Conservation (phyloP, 2,797 vertebrate genomes). For the Masticophis lateralis region DNA sequence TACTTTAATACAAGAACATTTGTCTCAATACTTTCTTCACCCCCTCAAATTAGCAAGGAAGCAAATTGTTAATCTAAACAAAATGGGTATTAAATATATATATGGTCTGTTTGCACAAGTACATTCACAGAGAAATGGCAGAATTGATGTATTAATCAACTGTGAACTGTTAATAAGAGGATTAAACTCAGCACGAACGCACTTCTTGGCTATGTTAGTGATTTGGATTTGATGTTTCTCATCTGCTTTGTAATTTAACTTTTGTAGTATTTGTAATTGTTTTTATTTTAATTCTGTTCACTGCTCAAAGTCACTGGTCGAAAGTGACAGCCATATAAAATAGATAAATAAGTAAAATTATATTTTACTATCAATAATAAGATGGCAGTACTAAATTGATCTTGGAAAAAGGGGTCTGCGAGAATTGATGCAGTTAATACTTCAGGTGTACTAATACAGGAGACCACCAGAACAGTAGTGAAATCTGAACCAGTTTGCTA, state of each 20-base stretch:
- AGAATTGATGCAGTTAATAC: background rate
- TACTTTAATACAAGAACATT: conserved; percentile 8
- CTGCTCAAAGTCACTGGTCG: background rate
- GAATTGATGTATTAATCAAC: conserved; percentile 18
- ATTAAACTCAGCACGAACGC: background rate
- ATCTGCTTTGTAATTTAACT: background rate
- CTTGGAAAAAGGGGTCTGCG: background rate
- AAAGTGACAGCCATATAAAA: background rate
- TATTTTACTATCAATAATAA: background rate
- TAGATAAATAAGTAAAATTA: background rate
- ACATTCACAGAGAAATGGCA: conserved; percentile 9
- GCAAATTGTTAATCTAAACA: background rate
- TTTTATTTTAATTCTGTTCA: background rate
- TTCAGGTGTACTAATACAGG: background rate
- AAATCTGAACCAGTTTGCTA: too few relatives aligned
- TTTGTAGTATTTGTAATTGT: background rate
- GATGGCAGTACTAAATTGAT: background rate
- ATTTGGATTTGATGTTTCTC: background rate
- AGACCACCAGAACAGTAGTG: background rate
- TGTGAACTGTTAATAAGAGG: conserved; percentile 3
- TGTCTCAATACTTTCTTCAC: background rate
- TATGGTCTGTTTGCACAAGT: conserved; percentile 9
- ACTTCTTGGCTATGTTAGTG: background rate
- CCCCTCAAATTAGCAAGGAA: conserved; percentile 2
- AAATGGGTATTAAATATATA: background rate